Conservation (phyloP, 2,113 vertebrate genomes). For the Pteruthius melanotis region DNA sequence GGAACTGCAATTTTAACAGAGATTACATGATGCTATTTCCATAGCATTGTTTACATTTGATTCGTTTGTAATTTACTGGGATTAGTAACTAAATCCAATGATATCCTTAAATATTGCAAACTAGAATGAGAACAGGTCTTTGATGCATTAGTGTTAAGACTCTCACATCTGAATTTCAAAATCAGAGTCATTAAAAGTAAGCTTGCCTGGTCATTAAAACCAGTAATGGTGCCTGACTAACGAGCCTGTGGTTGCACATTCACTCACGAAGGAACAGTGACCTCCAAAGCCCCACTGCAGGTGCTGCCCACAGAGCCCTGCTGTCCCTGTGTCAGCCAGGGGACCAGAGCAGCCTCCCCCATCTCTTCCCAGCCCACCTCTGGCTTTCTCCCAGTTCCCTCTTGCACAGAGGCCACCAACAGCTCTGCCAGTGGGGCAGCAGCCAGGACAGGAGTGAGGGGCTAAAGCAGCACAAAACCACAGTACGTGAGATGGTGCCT, state of each 20-base stretch:
- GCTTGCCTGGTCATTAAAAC: not conserved
- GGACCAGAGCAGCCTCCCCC: not conserved
- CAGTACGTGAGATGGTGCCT: not conserved
- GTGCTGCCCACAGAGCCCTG: not conserved
- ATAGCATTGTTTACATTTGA: not conserved
- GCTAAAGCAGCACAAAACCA: conserved; percentile 13
- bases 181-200: not conserved
- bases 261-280: not conserved
- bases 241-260: not conserved
- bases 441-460: not conserved
- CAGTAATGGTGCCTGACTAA: not conserved
- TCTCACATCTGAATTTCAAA: conserved; percentile 54
- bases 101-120: not conserved
- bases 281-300: not conserved
- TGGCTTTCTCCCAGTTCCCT: not conserved
- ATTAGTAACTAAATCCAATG: not conserved
- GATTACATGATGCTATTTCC: not conserved
- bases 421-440: not conserved
- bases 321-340: not conserved
- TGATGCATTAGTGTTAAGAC: not conserved
- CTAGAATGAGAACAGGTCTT: not conserved
- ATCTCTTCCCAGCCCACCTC: not conserved
- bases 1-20: not conserved
- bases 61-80: not conserved
- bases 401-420: not conserved